Conservation (phyloP, 2,113 vertebrate species). For the Morone chrysops region DNA sequence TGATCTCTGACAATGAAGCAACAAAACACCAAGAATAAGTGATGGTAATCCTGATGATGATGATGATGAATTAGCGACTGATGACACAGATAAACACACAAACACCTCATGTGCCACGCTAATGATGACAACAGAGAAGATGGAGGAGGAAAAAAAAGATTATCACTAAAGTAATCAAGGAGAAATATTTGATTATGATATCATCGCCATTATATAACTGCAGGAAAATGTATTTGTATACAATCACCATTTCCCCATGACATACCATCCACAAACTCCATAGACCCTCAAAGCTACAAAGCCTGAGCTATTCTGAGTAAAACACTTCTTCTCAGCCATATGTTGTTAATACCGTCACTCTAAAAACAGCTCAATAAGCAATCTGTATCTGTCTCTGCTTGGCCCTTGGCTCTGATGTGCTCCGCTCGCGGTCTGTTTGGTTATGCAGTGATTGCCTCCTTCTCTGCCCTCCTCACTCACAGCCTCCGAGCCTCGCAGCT, state of each 20-base stretch:
- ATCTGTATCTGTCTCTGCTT: slow-evolving; percentile 68
- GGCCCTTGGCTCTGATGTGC: slow-evolving; percentile 71
- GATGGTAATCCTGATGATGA: slow-evolving; percentile 12
- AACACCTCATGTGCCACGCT: slow-evolving; percentile 20
- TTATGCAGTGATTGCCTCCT: slow-evolving; percentile 76
- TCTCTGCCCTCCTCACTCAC: slow-evolving; percentile 63
- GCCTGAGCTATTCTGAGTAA: slow-evolving; percentile 25
- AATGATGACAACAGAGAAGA: slow-evolving; percentile 13
- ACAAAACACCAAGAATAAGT: not conserved
- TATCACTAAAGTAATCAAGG: slow-evolving; percentile 9
- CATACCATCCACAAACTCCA: not conserved
- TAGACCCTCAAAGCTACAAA: slow-evolving; percentile 11
- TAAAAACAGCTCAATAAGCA: slow-evolving; percentile 76
- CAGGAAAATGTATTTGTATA: not conserved
- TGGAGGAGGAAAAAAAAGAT: slow-evolving; percentile 2
- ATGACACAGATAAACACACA: slow-evolving; percentile 8
- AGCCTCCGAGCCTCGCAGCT: slow-evolving; percentile 50
- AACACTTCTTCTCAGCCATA: slow-evolving; percentile 21
- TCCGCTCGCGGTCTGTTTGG: slow-evolving; percentile 72
- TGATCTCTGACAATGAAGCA: no score
- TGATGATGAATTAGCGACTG: not conserved
- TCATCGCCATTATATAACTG: not conserved
- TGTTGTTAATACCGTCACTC: slow-evolving; percentile 63
- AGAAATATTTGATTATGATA: slow-evolving; percentile 21
- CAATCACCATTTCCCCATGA: not conserved